These are phyloP conservation scores for Eremophila alpestris DNA, from an alignment of 2,797 vertebrate genomes.

Conservation along the genomic window DNA sequence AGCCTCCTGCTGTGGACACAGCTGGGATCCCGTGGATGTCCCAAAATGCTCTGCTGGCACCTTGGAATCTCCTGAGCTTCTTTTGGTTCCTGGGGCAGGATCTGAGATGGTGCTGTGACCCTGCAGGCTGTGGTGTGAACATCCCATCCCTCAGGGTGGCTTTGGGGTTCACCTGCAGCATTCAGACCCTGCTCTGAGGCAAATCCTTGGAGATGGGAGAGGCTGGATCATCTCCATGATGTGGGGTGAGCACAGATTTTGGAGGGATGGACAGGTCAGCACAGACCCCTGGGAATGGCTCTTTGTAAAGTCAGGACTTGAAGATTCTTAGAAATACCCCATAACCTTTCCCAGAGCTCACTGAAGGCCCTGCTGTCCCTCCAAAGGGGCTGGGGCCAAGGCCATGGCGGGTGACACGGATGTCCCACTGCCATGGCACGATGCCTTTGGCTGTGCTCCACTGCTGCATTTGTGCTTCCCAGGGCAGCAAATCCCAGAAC, in stretches of 20 bases:
- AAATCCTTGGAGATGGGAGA: background rate
- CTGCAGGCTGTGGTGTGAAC: rapidly evolving
- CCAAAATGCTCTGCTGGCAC: background rate
- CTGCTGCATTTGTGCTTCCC: background rate
- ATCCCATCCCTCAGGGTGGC: too few relatives aligned
- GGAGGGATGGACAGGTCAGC: background rate
- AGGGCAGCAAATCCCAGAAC: rapidly evolving
- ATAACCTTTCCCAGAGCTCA: background rate
- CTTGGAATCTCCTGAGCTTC: background rate
- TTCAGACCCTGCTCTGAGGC: background rate
- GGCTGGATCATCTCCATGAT: background rate
- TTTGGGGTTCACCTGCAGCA: background rate
- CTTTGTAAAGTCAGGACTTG: background rate
- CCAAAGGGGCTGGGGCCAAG: background rate
- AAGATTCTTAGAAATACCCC: background rate
- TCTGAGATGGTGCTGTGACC: rapidly evolving
- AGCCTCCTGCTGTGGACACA: background rate
- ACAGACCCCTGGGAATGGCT: background rate
- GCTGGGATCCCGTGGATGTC: background rate
- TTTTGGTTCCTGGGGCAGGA: background rate
- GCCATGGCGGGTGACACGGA: rapidly evolving
- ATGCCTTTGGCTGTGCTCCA: background rate
- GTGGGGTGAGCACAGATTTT: background rate
- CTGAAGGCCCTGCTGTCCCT: background rate
- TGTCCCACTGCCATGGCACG: rapidly evolving